phyloP scores from a whole-genome alignment of 2,888 invertebrate species.

The Dimorphilus gyrociliatus region DNA sequence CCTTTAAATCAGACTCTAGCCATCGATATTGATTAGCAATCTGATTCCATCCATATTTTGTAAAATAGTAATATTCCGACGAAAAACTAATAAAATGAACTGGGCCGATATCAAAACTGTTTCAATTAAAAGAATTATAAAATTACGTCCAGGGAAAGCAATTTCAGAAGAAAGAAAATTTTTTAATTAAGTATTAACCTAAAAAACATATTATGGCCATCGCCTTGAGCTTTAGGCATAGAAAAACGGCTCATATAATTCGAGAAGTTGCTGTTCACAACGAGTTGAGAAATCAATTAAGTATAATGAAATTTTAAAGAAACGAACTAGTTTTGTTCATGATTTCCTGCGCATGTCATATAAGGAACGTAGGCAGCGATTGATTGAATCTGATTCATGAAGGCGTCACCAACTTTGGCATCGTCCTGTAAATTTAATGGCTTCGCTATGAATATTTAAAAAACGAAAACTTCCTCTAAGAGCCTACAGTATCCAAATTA shows the following conservation, averaged over 20 bases:
- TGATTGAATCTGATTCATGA: conserved; percentile 76
- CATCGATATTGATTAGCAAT: conserved; percentile 46
- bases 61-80: conserved; percentile 80
- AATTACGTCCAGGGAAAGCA: not conserved
- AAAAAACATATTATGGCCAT: conserved; percentile 24
- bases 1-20: conserved; percentile 62
- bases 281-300: not conserved
- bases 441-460: too few relatives aligned
- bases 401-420: conserved; percentile 67
- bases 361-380: conserved; percentile 77
- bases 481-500: conserved; percentile 15
- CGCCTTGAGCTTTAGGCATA: conserved; percentile 55
- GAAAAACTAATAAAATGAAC: conserved; percentile 62
- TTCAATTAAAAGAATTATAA: conserved; percentile 5
- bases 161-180: not conserved
- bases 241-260: conserved; percentile 77
- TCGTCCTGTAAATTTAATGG: conserved; percentile 45
- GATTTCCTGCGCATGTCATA: conserved; percentile 64
- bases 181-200: conserved; percentile 16
- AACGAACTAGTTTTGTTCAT: conserved; percentile 59
- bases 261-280: conserved; percentile 64
- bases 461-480: too few relatives aligned
- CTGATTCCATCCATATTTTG: conserved; percentile 65
- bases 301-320: not conserved
- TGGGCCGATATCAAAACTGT: conserved; percentile 40